Base-by-base conservation (phyloP, 2,888 invertebrate species). In the Lasius fuliginosus region DNA sequence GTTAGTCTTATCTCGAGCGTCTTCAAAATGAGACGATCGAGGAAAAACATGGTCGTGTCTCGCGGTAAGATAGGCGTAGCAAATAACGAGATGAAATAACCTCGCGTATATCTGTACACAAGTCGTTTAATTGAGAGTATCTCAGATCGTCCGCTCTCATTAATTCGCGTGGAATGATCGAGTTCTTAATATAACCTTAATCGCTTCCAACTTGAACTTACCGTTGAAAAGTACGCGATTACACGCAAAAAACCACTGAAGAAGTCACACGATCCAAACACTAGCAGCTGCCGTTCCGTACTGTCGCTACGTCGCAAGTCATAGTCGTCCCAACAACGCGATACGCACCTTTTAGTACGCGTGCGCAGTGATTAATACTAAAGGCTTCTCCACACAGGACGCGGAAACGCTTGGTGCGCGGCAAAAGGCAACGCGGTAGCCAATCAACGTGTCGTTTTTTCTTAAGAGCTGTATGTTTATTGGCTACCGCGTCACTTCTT, bases 251-350 rank as follows among this genome's bases (percentile, higher is more conserved):
- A 1, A 23, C 3, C 3, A 0, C 3, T 0, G 11, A 36, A 5
- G n/a, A 42, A 27, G 18, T 27, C 0, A 27, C 42, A 18, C 30
- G 2, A 75, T 42, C 75, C 18, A 1, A 36, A 9, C 46, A 0
- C 27, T 9, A 1, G 0, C 2, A 75, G 5, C 11, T 6, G 33
- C 15, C 3, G 46, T 60, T 12, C 60, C 18, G 1, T 4, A 81
- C 79, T 81, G 75, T 56, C 75, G 49, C 27, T 4, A 23, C 74
- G 75, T 56, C 75, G 49, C 27, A 9, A 23, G 46, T 68, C 76
- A 68, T n/a, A 23, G 46, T 68, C 76, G 56, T n/a, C n/a, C 15
- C 15, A 15, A 9, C 2, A 30, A 30, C 5, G 27, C 74, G 30
- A 53, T 15, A 3, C 15, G 12, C 23, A 8, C 18, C 3, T 23